Base-by-base conservation (phyloP, 1,140 invertebrate genomes). In the Bilobella aurantiaca region DNA sequence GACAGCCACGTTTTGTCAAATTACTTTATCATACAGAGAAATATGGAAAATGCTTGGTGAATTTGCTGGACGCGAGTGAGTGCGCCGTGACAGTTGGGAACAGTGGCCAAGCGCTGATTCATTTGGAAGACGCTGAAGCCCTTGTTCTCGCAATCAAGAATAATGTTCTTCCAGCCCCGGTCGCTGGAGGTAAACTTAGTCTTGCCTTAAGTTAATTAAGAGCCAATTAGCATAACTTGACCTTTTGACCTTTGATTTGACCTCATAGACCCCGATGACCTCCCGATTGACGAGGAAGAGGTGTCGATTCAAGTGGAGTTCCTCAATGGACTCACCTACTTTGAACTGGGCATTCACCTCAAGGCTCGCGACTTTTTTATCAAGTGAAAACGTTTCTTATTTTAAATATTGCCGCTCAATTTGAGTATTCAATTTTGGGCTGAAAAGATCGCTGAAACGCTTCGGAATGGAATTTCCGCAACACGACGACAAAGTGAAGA, bases 11-110 rank as follows among this genome's bases (percentile, higher is more conserved):
- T n/a, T n/a, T n/a, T n/a, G n/a, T n/a, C 8, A 27, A 42, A 62
- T 14, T 57, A 42, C 46, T 42, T 21, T 21, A 47, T 12, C 18
- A 18, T 12, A 18, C 34, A 59, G 62, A 67, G 31, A 72, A 72
- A 28, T 68, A 64, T 66, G 71, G 71, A n/a, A 68, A 69, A 69
- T 70, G 66, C 23, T 29, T 73, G 23, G 25, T 58, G 3, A 64
- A 70, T 49, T 62, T 69, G 14, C 28, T 73, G 37, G 64, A 67
- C 5, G 63, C 68, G 21, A 67, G 66, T n/a, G 71, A 73, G 21
- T 28, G 66, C 1, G 32, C 58, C 21, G 64, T 73, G 18, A 56
- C 62, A 8, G 29, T 69, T 23, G 71, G 71, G n/a, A 68, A 70
- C 57, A 58, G 59, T 25, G 46, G 8, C 21, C 66, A 69, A 65